These are phyloP conservation scores for Labeo calbasu DNA, from an alignment of 2,797 vertebrate species.

Conservation along the genomic window DNA sequence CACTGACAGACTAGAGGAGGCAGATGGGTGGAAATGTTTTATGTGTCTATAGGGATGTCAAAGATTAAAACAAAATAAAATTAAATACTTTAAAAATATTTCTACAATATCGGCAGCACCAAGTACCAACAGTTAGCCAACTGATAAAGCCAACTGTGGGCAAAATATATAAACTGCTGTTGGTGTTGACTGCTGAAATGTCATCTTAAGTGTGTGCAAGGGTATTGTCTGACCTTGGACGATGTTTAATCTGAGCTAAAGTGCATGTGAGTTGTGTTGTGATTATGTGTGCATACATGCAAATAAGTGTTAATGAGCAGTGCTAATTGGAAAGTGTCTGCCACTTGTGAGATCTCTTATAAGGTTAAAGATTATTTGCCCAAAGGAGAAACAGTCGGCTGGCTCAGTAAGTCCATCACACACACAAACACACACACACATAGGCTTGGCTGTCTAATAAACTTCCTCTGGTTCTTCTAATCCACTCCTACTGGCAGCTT, in stretches of 20 bases:
- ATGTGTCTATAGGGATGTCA: conserved; percentile 1
- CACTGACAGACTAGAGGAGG: conserved; percentile 61
- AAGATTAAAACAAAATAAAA: not conserved
- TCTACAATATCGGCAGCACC: not conserved
- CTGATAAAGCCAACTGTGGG: not conserved
- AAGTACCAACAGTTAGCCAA: not conserved
- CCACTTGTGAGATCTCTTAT: conserved; percentile 17
- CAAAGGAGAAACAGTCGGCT: not conserved
- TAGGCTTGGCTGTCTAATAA: conserved; percentile 8
- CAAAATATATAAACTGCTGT: conserved; percentile 1
- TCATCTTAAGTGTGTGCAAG: not conserved
- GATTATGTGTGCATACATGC: conserved; percentile 13
- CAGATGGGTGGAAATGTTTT: conserved; percentile 34
- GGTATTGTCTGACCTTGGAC: not conserved
- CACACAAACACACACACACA: conserved; percentile 22
- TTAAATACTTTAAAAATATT: not conserved
- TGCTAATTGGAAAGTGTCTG: conserved; percentile 25
- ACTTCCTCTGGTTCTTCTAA: conserved; percentile 36
- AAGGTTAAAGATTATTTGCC: conserved; percentile 38
- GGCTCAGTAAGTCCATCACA: not conserved
- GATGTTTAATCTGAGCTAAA: not conserved
- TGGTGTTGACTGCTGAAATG: not conserved
- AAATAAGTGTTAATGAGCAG: conserved; percentile 28
- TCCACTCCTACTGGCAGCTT: conserved; percentile 21
- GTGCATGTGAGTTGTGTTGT: not conserved